Evolutionary conservation across 2,797 vertebrate genomes (phyloP), one percentile per base, ranked within the genome.

Genomic region (Eupleurogrammus muticus): DNA sequence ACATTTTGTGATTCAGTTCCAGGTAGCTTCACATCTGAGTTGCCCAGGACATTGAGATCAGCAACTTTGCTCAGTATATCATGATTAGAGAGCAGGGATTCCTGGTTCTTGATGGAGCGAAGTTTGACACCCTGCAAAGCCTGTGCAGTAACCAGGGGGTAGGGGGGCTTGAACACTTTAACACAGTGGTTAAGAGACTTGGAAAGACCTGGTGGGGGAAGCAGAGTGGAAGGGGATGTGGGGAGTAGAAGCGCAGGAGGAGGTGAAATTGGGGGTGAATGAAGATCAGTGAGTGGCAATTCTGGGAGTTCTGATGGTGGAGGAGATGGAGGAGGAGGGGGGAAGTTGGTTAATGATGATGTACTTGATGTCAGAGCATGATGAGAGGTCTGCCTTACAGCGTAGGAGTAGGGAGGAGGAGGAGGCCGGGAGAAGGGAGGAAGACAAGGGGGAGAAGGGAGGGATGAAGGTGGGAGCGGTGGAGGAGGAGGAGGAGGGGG

Each of bases 121-220:
- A 98, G 87, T 54, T 95, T 96, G 32, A 98, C 89, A 65, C 86
- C 91, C 87, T 96, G 95, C 75, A 99, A 75, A 0, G 91, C 96
- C 58, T 95, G 92, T 0, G 96, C 75, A 20, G 97, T 97, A 75
- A 99, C 92, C 70, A 96, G 79, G n/a, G 93, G 95, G 83, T 89
- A 28, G 67, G 76, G 23, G 76, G 85, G n/a, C 1, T 3, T 91
- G 11, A 9, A 92, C 88, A 55, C 9, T 58, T 89, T 87, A 53
- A 13, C 9, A 36, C 1, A 12, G n/a, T 7, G 0, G 9, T 53
- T 56, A n/a, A 38, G 60, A 56, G 60, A 76, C 14, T 8, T 21
- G 0, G 3, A 11, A 1, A 13, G 50, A 42, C 34, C 36, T 51
- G 51, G 14, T 20, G 2, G 38, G 5, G 14, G 8, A 17, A 66